Conservation (phyloP, 2,888 invertebrate species). For the Polietes domitor region DNA sequence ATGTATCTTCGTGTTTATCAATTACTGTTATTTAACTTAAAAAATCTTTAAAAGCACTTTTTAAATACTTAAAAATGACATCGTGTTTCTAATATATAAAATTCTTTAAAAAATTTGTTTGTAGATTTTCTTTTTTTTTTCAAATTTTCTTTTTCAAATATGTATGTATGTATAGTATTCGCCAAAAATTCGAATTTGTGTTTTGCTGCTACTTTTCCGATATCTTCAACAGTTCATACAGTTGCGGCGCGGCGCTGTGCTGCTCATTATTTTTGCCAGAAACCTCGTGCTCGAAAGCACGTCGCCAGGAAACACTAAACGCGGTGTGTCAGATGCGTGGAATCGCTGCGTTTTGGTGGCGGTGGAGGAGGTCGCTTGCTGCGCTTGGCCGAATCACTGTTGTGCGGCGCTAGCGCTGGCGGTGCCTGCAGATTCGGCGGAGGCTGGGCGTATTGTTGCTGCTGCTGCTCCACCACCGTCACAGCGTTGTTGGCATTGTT, state of each 20-base stretch:
- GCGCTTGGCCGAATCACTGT: constrained; percentile 73
- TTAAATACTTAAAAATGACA: constrained; percentile 22
- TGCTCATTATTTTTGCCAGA: constrained; percentile 46
- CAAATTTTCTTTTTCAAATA: too few species aligned
- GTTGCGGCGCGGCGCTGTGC: too few species aligned
- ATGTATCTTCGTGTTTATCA: neutral
- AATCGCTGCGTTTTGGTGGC: constrained; percentile 93
- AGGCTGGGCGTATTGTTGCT: neutral
- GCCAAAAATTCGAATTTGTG: constrained; percentile 9
- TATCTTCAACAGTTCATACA: neutral
- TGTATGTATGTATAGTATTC: too few species aligned
- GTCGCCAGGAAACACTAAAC: constrained; percentile 72
- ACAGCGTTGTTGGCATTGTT: constrained; percentile 54
- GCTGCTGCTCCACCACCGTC: neutral
- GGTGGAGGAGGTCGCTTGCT: constrained; percentile 92
- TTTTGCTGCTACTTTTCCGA: neutral
- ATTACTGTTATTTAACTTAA: neutral
- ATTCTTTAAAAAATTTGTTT: constrained; percentile 8
- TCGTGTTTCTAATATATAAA: constrained; percentile 13
- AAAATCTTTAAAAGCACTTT: constrained; percentile 33
- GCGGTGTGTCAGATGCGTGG: constrained; percentile 87
- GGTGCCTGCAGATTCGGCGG: constrained; percentile 45
- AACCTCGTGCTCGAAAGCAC: constrained; percentile 57
- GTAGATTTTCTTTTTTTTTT: neutral
- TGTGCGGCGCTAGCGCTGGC: constrained; percentile 63